Conservation (phyloP, 2,797 vertebrate species). For the Hephaestus fuliginosus region DNA sequence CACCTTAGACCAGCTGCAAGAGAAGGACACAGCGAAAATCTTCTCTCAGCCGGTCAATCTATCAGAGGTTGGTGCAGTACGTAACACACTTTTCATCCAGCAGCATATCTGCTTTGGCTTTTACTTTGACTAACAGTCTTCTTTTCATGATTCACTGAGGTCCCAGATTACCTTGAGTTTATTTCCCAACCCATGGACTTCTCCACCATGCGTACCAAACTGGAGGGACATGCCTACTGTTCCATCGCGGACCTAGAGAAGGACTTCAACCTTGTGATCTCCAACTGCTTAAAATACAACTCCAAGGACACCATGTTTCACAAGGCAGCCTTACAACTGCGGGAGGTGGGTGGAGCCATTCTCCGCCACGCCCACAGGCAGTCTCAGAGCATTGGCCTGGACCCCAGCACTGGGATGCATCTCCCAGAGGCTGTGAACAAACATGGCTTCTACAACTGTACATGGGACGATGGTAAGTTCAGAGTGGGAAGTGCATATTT, state of each 20-base stretch:
- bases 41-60: slow-evolving; percentile 95
- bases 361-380: slow-evolving; percentile 94
- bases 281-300: slow-evolving; percentile 99
- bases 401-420: slow-evolving; percentile 93
- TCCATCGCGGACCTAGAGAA: slow-evolving; percentile 94
- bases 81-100: slow-evolving; percentile 7
- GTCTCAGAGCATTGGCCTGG: slow-evolving; percentile 94
- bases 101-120: background rate
- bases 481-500: background rate
- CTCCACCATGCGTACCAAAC: slow-evolving; percentile 95
- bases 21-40: slow-evolving; percentile 95
- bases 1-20: slow-evolving; percentile 95
- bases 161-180: slow-evolving; percentile 99
- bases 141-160: slow-evolving; percentile 82
- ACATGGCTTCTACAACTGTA: slow-evolving; percentile 92
- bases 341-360: slow-evolving; percentile 94
- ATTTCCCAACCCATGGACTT: slow-evolving; percentile 99
- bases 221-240: slow-evolving; percentile 95
- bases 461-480: slow-evolving; percentile 96
- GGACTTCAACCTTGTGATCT: slow-evolving; percentile 98
- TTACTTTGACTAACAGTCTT: slow-evolving; percentile 51
- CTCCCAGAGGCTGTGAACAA: slow-evolving; percentile 91
- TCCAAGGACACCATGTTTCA: slow-evolving; percentile 99
- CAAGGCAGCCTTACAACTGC: slow-evolving; percentile 92
- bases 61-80: slow-evolving; percentile 86